Evolutionary conservation across 1,140 invertebrate species (phyloP).

Genomic region (Caenorhabditis elegans): DNA sequence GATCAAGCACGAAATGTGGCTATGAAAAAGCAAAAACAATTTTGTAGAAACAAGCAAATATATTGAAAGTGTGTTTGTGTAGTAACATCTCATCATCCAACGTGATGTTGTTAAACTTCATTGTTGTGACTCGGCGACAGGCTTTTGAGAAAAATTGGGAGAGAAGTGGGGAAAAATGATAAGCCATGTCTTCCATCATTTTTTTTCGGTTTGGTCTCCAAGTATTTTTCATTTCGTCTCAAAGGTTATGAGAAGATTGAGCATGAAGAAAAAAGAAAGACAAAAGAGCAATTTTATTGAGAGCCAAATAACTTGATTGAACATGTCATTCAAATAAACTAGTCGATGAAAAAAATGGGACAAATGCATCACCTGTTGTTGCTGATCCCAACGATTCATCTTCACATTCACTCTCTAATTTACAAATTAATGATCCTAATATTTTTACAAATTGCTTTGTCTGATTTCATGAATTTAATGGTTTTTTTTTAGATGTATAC

Average conservation of each 20-base stretch:
- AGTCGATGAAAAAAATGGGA: background rate
- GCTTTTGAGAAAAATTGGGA: background rate
- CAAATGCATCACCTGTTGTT: background rate
- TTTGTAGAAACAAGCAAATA: conserved; percentile 18
- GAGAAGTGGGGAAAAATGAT: background rate
- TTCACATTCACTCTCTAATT: background rate
- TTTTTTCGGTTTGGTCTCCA: background rate
- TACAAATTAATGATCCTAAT: too few species aligned
- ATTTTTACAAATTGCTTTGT: too few species aligned
- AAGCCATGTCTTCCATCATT: conserved; percentile 14
- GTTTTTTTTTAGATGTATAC: too few species aligned
- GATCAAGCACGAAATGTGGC: background rate
- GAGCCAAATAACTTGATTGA: too few species aligned
- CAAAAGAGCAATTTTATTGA: too few species aligned
- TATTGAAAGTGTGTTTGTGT: conserved; percentile 26
- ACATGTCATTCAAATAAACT: too few species aligned
- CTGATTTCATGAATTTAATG: too few species aligned
- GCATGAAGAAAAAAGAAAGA: background rate
- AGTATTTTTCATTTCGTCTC: background rate
- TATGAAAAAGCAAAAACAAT: background rate
- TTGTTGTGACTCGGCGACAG: conserved; percentile 27
- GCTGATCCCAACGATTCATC: background rate
- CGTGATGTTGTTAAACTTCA: conserved; percentile 32
- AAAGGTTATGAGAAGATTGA: background rate
- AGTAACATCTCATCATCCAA: conserved; percentile 31